phyloP scores from a whole-genome alignment of 2,888 invertebrate species.

The Hypomecis punctinalis region DNA sequence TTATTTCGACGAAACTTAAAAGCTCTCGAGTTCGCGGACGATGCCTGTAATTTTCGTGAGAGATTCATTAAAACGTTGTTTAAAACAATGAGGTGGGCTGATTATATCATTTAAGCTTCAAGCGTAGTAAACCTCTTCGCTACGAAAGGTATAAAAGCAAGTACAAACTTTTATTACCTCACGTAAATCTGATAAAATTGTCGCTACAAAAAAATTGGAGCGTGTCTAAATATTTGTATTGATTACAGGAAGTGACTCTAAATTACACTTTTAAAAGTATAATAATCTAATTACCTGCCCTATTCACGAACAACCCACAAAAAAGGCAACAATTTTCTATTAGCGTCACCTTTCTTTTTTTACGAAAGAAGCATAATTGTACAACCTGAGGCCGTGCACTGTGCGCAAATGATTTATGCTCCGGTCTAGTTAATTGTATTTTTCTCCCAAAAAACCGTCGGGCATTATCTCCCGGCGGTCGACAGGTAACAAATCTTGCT shows the following conservation, averaged over 20 bases:
- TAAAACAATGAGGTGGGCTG: constrained; percentile 61
- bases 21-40: constrained; percentile 63
- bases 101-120: constrained; percentile 44
- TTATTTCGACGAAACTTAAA: constrained; percentile 58
- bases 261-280: constrained; percentile 44
- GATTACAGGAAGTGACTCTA: constrained; percentile 32
- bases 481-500: constrained; percentile 85
- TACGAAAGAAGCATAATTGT: constrained; percentile 72
- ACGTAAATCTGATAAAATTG: constrained; percentile 21
- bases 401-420: constrained; percentile 75
- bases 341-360: constrained; percentile 68
- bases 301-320: constrained; percentile 55
- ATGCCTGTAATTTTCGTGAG: constrained; percentile 60
- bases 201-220: constrained; percentile 37
- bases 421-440: constrained; percentile 82
- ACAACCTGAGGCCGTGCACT: constrained; percentile 74
- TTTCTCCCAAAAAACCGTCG: constrained; percentile 76
- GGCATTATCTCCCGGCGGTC: constrained; percentile 78
- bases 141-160: constrained; percentile 6
- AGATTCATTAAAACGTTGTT: constrained; percentile 63
- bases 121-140: constrained; percentile 17
- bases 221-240: constrained; percentile 16
- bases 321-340: constrained; percentile 63
- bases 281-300: constrained; percentile 64
- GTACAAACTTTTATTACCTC: too few species aligned